Base-by-base conservation (phyloP, 2,797 vertebrate genomes). In the Zenarchopterus dispar region DNA sequence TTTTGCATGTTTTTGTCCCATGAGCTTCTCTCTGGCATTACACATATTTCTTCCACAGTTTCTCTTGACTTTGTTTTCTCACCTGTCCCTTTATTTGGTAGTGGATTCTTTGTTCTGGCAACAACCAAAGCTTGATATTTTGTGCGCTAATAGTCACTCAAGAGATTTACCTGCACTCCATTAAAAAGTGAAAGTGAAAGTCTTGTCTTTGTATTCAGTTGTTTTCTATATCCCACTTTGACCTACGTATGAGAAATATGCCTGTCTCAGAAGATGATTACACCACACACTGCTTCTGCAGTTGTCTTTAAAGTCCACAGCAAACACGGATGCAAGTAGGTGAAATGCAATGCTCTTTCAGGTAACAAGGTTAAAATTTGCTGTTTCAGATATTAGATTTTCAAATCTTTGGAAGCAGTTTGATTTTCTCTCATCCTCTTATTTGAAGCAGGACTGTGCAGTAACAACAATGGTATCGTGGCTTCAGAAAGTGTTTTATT, bases 341-440 rank as follows among this genome's bases (percentile, higher is more conserved):
- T 63, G n/a, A 63, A 76, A 84, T 72, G 53, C 36, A 15, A 39
- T 69, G 18, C 8, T 18, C 26, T 62, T 15, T 31, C 9, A 39
- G 46, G 61, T 76, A 79, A 73, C 61, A 13, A 68, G 39, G 56
- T 60, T 68, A 65, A 66, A 73, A 47, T 21, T n/a, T 55, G 57
- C 47, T 73, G 43, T 51, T 64, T 59, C 70, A 50, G 49, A 62
- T 39, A 54, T 67, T 68, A 6, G 47, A 22, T 66, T 56, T 59
- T 78, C 7, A 26, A n/a, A 73, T 65, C 8, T 70, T 24, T 7
- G 31, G 8, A 70, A 55, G 45, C 54, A 31, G 17, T 66, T 70
- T 45, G 1, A 62, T 56, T 59, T 26, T 28, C 17, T 68, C 55
- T 58, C 41, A 16, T 59, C 13, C 42, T 49, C 19, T 69, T 4